These are phyloP conservation scores for Entosphenus tridentatus DNA, from an alignment of 2,113 vertebrate species.

Conservation along the genomic window DNA sequence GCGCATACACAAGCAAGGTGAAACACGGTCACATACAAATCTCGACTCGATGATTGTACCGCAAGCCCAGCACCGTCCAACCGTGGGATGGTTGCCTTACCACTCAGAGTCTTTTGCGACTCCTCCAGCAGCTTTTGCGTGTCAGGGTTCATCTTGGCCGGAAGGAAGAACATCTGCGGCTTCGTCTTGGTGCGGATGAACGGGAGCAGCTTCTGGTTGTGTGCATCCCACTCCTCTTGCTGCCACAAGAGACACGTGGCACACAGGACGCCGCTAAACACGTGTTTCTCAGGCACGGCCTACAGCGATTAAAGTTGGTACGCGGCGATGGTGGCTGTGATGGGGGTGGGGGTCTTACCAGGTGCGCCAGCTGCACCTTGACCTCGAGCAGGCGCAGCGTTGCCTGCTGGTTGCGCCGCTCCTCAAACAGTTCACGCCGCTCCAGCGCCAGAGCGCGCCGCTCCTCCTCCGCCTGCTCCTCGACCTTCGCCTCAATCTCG, in stretches of 20 bases:
- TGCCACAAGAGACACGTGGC: background rate
- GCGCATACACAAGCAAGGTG: background rate
- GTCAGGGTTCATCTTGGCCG: conserved; percentile 1
- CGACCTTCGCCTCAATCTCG: conserved; percentile 4
- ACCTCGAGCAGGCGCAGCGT: conserved; percentile 1
- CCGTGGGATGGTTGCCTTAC: background rate
- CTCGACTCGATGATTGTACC: background rate
- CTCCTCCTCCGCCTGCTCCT: conserved; percentile 5
- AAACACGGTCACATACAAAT: background rate
- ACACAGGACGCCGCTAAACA: background rate
- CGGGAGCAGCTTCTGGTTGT: background rate
- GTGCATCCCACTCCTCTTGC: conserved; percentile 4
- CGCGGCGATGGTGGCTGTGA: background rate
- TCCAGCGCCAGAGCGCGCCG: background rate
- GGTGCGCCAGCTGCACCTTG: conserved; percentile 4
- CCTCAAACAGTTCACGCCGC: conserved; percentile 4
- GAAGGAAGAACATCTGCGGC: conserved; percentile 1
- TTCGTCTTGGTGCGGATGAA: background rate
- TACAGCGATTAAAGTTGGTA: background rate
- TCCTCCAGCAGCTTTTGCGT: conserved; percentile 5
- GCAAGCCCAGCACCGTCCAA: background rate
- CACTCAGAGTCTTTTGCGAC: conserved; percentile 5
- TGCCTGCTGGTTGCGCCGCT: conserved; percentile 5
- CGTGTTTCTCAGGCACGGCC: background rate
- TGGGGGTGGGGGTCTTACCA: background rate